phyloP scores from a whole-genome alignment of 2,888 invertebrate genomes.

The Cetonia aurata region DNA sequence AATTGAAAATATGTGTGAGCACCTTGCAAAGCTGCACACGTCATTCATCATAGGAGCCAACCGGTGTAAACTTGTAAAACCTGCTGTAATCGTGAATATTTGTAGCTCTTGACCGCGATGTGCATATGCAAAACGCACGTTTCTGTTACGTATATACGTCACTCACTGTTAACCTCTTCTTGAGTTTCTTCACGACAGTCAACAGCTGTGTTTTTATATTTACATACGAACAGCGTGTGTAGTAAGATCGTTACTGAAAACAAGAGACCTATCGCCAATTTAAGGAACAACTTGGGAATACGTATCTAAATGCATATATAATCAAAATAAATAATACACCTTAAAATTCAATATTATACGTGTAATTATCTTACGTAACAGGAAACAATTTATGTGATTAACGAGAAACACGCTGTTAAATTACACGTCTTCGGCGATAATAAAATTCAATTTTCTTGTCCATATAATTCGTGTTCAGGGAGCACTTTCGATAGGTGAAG shows the following conservation, averaged over 20 bases:
- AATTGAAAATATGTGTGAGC: slow-evolving; percentile 39
- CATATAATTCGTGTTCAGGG: no score
- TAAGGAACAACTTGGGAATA: not conserved
- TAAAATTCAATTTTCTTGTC: no score
- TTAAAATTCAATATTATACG: slow-evolving; percentile 22
- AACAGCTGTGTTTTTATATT: slow-evolving; percentile 30
- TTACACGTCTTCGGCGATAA: not conserved
- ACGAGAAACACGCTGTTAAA: slow-evolving; percentile 8
- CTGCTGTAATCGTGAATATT: slow-evolving; percentile 35
- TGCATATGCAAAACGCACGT: slow-evolving; percentile 30
- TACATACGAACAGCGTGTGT: slow-evolving; percentile 6
- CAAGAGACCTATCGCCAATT: slow-evolving; percentile 31
- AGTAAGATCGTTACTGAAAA: slow-evolving; percentile 26
- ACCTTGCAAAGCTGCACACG: slow-evolving; percentile 27
- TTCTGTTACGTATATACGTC: slow-evolving; percentile 9
- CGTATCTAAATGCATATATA: slow-evolving; percentile 5
- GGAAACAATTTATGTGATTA: slow-evolving; percentile 24
- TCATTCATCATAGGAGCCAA: slow-evolving; percentile 24
- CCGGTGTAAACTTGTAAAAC: slow-evolving; percentile 33
- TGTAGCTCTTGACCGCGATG: slow-evolving; percentile 24
- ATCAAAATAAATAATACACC: slow-evolving; percentile 13
- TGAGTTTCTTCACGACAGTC: slow-evolving; percentile 19
- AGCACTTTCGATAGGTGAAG: no score
- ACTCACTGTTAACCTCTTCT: slow-evolving; percentile 18
- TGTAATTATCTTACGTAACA: slow-evolving; percentile 8